Evolutionary conservation across 2,113 vertebrate species (phyloP), one percentile per base, ranked within the genome.

Genomic region (Brachypodius melanocephalos): DNA sequence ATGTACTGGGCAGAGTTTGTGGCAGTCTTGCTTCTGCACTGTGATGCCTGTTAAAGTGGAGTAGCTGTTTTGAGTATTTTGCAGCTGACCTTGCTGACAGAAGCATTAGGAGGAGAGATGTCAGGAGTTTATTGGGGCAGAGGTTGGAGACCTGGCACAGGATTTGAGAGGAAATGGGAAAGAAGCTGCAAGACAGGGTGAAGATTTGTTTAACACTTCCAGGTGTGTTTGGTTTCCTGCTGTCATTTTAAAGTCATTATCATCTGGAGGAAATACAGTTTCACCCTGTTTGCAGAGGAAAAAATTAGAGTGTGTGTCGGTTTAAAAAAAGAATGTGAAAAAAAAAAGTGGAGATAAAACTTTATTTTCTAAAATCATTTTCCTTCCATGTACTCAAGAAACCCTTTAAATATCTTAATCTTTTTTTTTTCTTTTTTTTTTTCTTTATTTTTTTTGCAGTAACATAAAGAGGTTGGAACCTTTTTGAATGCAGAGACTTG

Each of bases 61-160:
- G 48, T 6, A 31, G 32, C 22, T 72, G 40, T 36, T 78, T 46
- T 14, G 2, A 46, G 71, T 78, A 18, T 90, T 88, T 54, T 32
- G 48, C 36, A 43, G 45, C 74, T 79, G 45, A 59, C 34, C 25
- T 85, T 65, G 40, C 7, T 75, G 72, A 40, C 3, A 4, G 51
- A 58, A 63, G 25, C 29, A 2, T 16, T 45, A 14, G 6, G 49
- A 85, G 17, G 31, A 82, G 62, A 55, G 0, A 0, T 2, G 2
- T 46, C 36, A 63, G 54, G 62, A 75, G 20, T 69, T 80, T 48
- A 52, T 11, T 65, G 42, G 38, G 71, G 22, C 59, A 86, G 78
- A 62, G 38, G 55, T 4, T 62, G 59, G 18, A 32, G 36, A 38
- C 11, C 18, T 29, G 32, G 25, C 17, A 40, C 9, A 31, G 17